Evolutionary conservation across 2,888 invertebrate species (phyloP).

Genomic region (Xanthorhoe spadicearia): DNA sequence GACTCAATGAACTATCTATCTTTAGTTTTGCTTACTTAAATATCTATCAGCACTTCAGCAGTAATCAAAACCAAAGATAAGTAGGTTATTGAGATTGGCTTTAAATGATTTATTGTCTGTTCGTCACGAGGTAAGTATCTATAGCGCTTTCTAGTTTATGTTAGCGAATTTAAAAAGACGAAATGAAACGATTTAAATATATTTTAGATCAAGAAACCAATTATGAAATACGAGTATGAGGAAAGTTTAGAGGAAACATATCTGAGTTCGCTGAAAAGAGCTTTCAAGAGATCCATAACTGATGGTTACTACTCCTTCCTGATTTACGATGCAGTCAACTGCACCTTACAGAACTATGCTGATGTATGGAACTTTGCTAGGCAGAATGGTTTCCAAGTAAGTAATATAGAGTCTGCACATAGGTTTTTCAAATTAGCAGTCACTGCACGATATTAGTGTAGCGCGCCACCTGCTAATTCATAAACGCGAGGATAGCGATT

Average conservation of each 20-base stretch:
- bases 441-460: too few species aligned
- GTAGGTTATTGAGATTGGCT: too few species aligned
- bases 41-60: too few species aligned
- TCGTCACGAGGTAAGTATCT: background rate
- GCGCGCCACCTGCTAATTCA: too few species aligned
- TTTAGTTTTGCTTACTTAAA: too few species aligned
- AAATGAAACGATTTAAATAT: background rate
- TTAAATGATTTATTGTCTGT: background rate
- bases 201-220: conserved; percentile 83
- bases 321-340: conserved; percentile 96
- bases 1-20: too few species aligned
- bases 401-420: conserved; percentile 25
- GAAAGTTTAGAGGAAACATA: conserved; percentile 92
- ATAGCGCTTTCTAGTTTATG: too few species aligned
- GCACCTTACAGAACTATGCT: conserved; percentile 91
- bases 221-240: conserved; percentile 95
- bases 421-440: too few species aligned
- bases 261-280: conserved; percentile 91
- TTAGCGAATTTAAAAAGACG: too few species aligned
- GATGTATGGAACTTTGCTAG: conserved; percentile 95
- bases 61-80: too few species aligned
- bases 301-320: conserved; percentile 97
- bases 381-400: conserved; percentile 93
- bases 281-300: conserved; percentile 95
- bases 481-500: too few species aligned